phyloP scores from a whole-genome alignment of 1,140 invertebrate species.

The Hylaeus anthracinus region DNA sequence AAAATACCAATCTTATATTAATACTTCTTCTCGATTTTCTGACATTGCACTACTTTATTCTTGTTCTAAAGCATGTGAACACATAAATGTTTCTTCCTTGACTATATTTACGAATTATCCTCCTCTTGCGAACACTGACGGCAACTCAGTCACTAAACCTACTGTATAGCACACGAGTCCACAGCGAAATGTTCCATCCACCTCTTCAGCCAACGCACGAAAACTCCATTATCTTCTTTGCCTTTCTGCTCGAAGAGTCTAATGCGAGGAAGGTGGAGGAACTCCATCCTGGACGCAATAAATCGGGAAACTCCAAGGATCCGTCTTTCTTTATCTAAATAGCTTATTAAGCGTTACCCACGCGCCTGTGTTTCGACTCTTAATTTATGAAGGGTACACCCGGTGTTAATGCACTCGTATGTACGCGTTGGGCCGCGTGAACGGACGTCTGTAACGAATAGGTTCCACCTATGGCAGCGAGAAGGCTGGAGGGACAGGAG shows the following conservation, averaged over 20 bases:
- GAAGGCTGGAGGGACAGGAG: not conserved
- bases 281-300: conserved; percentile 38
- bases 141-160: not conserved
- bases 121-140: not conserved
- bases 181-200: too few species aligned
- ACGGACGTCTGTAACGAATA: conserved; percentile 57
- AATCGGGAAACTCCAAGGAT: conserved; percentile 52
- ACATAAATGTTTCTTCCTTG: not conserved
- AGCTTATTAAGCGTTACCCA: conserved; percentile 65
- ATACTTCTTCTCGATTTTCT: too few species aligned
- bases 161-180: not conserved
- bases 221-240: not conserved
- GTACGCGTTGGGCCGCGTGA: conserved; percentile 42
- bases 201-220: not conserved
- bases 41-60: too few species aligned
- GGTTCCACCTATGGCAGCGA: conserved; percentile 43
- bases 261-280: not conserved
- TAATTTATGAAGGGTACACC: conserved; percentile 64
- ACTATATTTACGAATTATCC: too few species aligned
- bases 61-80: not conserved
- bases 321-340: conserved; percentile 57
- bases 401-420: conserved; percentile 57
- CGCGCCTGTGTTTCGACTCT: conserved; percentile 57
- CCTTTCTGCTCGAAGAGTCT: not conserved
- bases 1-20: too few species aligned